Evolutionary conservation across 2,888 invertebrate genomes (phyloP), one percentile per base, ranked within the genome.

Genomic region (Phoronis australis): DNA sequence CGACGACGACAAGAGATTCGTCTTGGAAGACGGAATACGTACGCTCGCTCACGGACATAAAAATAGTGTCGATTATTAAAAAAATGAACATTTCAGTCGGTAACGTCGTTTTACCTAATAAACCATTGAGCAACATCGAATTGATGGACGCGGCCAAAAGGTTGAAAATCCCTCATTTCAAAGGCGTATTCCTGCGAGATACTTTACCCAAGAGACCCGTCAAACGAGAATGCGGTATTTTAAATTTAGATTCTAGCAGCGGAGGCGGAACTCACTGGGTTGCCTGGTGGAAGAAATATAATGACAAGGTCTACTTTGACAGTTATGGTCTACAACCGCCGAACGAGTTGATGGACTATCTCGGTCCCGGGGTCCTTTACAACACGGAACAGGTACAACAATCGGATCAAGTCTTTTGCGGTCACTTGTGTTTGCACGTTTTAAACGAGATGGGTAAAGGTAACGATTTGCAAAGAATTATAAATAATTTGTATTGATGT

Each of bases 1-100:
- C 15, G 27, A 35, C 4, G 48, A 49, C 18, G 37, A 31, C 37
- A 45, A 49, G 39, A 31, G 52, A 1, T 23, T 40, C 4, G 42
- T 42, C n/a, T n/a, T 26, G 21, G 40, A 39, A 41, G 41, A 41
- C 25, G 50, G 42, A n/a, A 37, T 45, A 18, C 31, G 35, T 21
- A 50, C 41, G 31, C 37, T 45, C 21, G 45, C 41, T 18, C 22
- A 45, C 37, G 41, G 41, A 5, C 45, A 31, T 25, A 37, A 1
- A 42, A 18, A 26, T 51, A n/a, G n/a, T n/a, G n/a, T n/a, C n/a
- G n/a, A n/a, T n/a, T n/a, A n/a, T n/a, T n/a, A n/a, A n/a, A n/a
- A n/a, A n/a, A n/a, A n/a, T n/a, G n/a, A n/a, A n/a, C n/a, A n/a
- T n/a, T n/a, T n/a, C n/a, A n/a, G n/a, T n/a, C n/a, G n/a, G n/a